Percentiles rank a stretch among this genome's conserved stretches.
These are phyloP conservation scores for Labeo rohita DNA, from an alignment of 2,113 vertebrate genomes.

Conservation along the genomic window DNA sequence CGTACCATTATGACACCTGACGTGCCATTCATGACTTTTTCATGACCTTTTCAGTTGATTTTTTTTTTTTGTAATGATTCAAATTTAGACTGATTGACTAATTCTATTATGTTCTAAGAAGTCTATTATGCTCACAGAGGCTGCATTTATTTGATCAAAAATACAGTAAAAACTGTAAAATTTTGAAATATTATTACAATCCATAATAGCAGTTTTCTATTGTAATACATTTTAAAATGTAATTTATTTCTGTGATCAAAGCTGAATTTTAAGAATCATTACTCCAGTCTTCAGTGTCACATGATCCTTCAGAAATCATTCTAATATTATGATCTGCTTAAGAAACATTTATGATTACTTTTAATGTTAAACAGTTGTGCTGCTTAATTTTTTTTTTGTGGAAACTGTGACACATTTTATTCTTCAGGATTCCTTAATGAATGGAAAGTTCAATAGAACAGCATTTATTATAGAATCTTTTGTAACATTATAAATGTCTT, in stretches of 20 bases:
- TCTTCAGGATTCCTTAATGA: neutral
- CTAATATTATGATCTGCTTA: neutral
- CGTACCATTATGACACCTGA: neutral
- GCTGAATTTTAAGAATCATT: neutral
- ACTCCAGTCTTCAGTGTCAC: too few species aligned
- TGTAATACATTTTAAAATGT: neutral
- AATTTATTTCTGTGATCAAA: neutral
- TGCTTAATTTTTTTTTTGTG: too few species aligned
- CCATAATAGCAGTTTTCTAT: too few species aligned
- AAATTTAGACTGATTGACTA: too few species aligned
- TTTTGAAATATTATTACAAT: too few species aligned
- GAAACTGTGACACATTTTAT: neutral
- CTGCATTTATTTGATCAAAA: neutral
- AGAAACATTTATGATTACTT: neutral
- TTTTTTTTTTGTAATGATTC: too few species aligned
- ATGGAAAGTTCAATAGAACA: neutral
- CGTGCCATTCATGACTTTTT: neutral
- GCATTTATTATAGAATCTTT: neutral
- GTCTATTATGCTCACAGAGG: neutral
- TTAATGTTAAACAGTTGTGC: neutral
- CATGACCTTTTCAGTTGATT: neutral
- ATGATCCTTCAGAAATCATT: neutral
- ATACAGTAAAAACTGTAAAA: neutral
- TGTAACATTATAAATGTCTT: neutral
- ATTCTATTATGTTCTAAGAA: neutral